Evolutionary conservation across 2,797 vertebrate species (phyloP).

Genomic region (Myotis findleyi): DNA sequence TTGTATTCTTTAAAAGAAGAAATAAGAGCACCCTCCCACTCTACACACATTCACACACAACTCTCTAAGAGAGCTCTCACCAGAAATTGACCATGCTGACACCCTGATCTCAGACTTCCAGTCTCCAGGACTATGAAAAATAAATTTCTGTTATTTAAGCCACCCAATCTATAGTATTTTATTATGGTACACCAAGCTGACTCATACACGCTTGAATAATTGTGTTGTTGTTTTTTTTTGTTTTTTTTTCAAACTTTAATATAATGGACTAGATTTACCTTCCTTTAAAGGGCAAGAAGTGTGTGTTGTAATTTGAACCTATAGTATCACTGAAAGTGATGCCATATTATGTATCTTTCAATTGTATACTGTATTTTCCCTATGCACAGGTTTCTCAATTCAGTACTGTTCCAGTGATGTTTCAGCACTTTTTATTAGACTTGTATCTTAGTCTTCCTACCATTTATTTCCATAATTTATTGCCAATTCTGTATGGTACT

Average conservation of each 20-base stretch:
- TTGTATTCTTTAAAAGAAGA: background rate
- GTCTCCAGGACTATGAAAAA: background rate
- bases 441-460: background rate
- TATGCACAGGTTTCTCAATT: background rate
- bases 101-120: background rate
- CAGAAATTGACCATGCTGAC: background rate
- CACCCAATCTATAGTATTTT: background rate
- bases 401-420: background rate
- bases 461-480: background rate
- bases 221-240: background rate
- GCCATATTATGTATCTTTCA: background rate
- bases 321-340: background rate
- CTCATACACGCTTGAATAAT: background rate
- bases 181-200: background rate
- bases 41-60: background rate
- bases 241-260: background rate
- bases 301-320: background rate
- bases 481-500: background rate
- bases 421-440: background rate
- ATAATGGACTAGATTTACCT: background rate
- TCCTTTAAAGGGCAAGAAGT: background rate
- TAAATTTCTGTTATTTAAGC: background rate
- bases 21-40: background rate
- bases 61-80: background rate
- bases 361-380: background rate